phyloP scores from a whole-genome alignment of 2,797 vertebrate species.

The Chrosomus eos region DNA sequence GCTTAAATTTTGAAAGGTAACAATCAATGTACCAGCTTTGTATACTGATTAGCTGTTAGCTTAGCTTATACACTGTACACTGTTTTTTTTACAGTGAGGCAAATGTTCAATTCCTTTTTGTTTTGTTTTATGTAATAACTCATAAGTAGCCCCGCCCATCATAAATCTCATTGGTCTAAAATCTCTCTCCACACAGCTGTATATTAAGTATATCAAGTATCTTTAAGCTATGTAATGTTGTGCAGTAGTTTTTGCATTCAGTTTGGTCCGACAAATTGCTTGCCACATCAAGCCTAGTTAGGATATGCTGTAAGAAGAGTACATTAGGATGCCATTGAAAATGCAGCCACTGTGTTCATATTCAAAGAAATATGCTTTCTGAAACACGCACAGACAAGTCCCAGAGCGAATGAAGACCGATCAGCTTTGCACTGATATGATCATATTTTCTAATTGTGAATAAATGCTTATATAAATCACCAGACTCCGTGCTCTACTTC shows the following conservation, averaged over 20 bases:
- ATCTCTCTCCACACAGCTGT: background rate
- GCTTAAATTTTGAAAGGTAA: background rate
- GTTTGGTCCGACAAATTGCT: background rate
- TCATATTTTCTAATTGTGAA: constrained; percentile 55
- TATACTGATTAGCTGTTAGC: no score
- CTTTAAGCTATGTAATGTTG: background rate
- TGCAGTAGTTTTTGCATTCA: background rate
- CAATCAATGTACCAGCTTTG: background rate
- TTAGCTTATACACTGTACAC: no score
- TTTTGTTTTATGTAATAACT: background rate
- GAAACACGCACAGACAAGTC: background rate
- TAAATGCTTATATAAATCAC: constrained; percentile 53
- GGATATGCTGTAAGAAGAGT: background rate
- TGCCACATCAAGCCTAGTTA: background rate
- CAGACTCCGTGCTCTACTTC: constrained; percentile 22
- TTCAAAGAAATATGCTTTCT: constrained; percentile 29
- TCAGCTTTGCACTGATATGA: constrained; percentile 35
- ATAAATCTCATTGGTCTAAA: background rate
- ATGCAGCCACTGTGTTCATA: background rate
- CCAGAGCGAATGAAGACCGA: constrained; percentile 34
- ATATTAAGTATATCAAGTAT: background rate
- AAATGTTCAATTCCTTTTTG: background rate
- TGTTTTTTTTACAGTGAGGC: no score
- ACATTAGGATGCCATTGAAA: background rate
- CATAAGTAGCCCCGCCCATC: background rate